Base-by-base conservation (phyloP, 2,888 invertebrate genomes). In the Pristionchus fissidentatus region DNA sequence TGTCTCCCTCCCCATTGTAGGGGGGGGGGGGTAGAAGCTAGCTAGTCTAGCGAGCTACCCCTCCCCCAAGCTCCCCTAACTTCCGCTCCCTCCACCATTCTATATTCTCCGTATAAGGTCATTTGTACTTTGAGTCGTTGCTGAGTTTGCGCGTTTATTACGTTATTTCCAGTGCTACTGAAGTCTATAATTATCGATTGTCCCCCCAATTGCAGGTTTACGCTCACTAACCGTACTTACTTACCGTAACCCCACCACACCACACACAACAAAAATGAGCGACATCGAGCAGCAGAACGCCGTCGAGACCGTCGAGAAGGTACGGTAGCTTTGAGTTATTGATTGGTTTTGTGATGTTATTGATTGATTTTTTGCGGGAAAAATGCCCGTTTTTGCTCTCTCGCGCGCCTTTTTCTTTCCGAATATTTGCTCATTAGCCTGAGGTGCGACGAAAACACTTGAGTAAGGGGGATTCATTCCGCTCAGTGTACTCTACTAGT, bases 291-390 rank as follows among this genome's bases (percentile, higher is more conserved):
- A 57, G 26, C 55, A 79, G 41, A 41, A 15, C 13, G 79, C 79
- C 57, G 55, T 26, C n/a, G 79, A 79, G 79, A 57, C 79, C 79
- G 79, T 79, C 41, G 79, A 79, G 79, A 79, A 79, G 79, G 79
- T 78, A 8, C 8, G 52, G 10, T 19, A 29, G 15, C 41, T n/a
- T n/a, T n/a, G n/a, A n/a, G n/a, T 26, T 29, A 13, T 52, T 77
- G 26, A 32, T n/a, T 7, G 0, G 3, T 35, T 55, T 78, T 35
- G 52, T 32, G 49, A n/a, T 35, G 10, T 35, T 10, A 52, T 3
- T 77, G 15, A 43, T 26, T 2, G 29, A 29, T 15, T 55, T 32
- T 41, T 79, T 57, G 35, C 79, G 57, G 38, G 41, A 43, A 78
- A 32, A 43, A 26, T 19, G 2, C 22, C 15, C 2, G 29, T 13